Evolutionary conservation across 2,113 vertebrate genomes (phyloP), one percentile per base, ranked within the genome.

Genomic region (Eclectus roratus): DNA sequence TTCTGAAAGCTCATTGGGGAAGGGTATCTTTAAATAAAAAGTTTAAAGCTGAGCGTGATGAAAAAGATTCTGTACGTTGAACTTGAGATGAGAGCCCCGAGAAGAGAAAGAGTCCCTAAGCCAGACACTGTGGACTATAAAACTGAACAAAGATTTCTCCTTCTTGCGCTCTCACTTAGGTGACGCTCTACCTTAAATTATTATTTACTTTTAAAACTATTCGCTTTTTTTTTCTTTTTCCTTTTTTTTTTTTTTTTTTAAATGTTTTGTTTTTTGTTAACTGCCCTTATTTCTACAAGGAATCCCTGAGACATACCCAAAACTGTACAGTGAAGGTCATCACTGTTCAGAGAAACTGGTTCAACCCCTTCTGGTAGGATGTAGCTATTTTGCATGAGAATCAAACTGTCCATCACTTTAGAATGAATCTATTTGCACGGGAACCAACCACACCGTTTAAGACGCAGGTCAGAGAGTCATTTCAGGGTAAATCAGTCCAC

Each of bases 301-400:
- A 98, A 98, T 98, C 98, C 98, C 98, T 98, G 98, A 98, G 98
- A 98, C 97, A 97, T 98, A 98, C 97, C 98, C 97, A 97, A 98
- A 97, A 97, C 95, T 97, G 96, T 93, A 97, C 96, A 98, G 97
- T 95, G 97, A 98, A 94, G 76, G 94, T 92, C 93, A 94, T 97
- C 98, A 98, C 97, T 96, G 97, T 96, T 94, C 91, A 97, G 97
- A 98, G 94, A 97, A 98, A 97, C 94, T 95, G 97, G 97, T 96
- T 96, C 97, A 96, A 97, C 93, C 95, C 97, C 96, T 96, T 95
- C 68, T 88, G 68, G 81, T 94, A 91, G 85, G 96, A 96, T 95
- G 93, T 94, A 97, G 93, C 96, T 89, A 85, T 83, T 63, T 80
- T 82, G 86, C 78, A 61, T 91, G 93, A 93, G 90, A 90, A 96